Evolutionary conservation across 2,113 vertebrate species (phyloP), one percentile per base, ranked within the genome.

Genomic region (Cyprichromis sp.): DNA sequence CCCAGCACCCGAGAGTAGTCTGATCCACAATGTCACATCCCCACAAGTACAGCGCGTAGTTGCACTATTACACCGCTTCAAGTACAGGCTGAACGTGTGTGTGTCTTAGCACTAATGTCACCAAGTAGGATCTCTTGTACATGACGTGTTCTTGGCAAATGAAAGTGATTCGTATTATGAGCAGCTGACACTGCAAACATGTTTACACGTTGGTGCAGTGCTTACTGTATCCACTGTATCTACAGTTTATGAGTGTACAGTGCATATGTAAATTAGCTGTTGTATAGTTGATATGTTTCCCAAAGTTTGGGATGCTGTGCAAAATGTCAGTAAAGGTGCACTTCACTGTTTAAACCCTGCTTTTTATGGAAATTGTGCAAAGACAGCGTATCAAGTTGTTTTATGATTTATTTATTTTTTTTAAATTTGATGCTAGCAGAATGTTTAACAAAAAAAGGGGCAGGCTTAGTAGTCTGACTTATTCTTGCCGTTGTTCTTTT

Each of bases 81-180:
- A 86, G 90, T 88, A 84, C 89, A 91, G 31, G 71, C 40, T 79
- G 86, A 80, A 83, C 40, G 55, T 84, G 87, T 85, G 21, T 83
- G 88, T 86, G 83, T 90, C 57, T 80, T 71, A 87, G 71, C 90
- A 83, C 92, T 80, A 83, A 59, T 89, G 84, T 91, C 93, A 90
- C 57, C 57, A 54, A 76, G 83, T 82, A 83, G 90, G 71, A 90
- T 73, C 86, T 90, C 87, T 68, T 36, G 78, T 19, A 81, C 85
- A 61, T 36, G 82, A 86, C 50, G 61, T 87, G 84, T 91, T 83
- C 78, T 83, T 91, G 84, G 88, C 83, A 86, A 87, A 57, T 66
- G 78, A 88, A 91, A 87, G 81, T 87, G 86, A 90, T 89, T 88
- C 17, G 78, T 86, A 87, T 84, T 31, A 53, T 59, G 83, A 89